Evolutionary conservation across 2,888 invertebrate species (phyloP).

Genomic region (Perithous albicinctus): DNA sequence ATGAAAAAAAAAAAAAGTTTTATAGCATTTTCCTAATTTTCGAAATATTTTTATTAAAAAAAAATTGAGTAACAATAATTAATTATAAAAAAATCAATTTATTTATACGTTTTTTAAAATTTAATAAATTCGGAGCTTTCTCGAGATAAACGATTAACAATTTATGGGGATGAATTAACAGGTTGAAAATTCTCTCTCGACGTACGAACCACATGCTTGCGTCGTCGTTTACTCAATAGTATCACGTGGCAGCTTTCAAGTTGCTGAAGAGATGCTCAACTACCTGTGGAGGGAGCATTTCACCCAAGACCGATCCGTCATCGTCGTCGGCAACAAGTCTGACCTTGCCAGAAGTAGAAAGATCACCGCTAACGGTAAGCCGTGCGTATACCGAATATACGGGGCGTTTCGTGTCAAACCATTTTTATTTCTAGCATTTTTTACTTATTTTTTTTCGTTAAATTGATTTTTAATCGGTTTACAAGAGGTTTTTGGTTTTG

Average conservation of each 20-base stretch:
- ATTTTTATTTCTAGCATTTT: background rate
- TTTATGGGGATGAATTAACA: constrained; percentile 81
- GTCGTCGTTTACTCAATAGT: constrained; percentile 96
- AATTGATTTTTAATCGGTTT: constrained; percentile 11
- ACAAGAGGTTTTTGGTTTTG: too few relatives aligned
- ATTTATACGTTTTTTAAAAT: too few relatives aligned
- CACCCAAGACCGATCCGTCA: constrained; percentile 93
- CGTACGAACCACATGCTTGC: constrained; percentile 97
- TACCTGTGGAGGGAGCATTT: constrained; percentile 94
- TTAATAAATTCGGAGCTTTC: background rate
- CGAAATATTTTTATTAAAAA: too few relatives aligned
- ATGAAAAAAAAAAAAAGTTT: too few relatives aligned
- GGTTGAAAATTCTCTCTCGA: constrained; percentile 95
- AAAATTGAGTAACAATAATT: too few relatives aligned
- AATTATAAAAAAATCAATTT: too few relatives aligned
- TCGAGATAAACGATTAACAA: background rate
- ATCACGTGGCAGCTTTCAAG: constrained; percentile 92
- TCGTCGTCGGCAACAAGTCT: constrained; percentile 97
- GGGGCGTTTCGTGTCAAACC: background rate
- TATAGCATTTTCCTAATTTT: too few relatives aligned
- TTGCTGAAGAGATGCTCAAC: constrained; percentile 93
- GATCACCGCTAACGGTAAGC: constrained; percentile 92
- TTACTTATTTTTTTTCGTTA: background rate
- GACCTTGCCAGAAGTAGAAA: constrained; percentile 95
- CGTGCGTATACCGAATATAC: constrained; percentile 1